A percentile compares a stretch with the other conserved stretches of the same genome.
Conservation (phyloP, 2,113 vertebrate species). For the Brienomyrus longianalis region DNA sequence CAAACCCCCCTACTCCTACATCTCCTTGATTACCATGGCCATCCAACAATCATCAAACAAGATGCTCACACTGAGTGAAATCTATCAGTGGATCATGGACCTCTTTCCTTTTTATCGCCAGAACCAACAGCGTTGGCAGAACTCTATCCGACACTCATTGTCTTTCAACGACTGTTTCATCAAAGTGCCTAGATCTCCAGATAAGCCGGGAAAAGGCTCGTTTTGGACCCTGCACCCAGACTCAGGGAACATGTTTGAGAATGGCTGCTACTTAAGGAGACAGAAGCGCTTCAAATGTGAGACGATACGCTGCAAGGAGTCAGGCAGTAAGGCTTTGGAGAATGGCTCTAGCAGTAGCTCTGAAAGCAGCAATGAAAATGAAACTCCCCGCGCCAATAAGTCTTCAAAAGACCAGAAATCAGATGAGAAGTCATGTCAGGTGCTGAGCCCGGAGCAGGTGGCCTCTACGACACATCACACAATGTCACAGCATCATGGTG, state of each 20-base stretch:
- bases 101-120: conserved; percentile 81
- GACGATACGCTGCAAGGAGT: conserved; percentile 59
- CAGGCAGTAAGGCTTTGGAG: conserved; percentile 31
- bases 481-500: conserved; percentile 58
- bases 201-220: conserved; percentile 80
- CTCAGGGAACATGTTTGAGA: conserved; percentile 85
- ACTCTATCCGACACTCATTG: conserved; percentile 79
- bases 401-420: conserved; percentile 67
- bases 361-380: conserved; percentile 40
- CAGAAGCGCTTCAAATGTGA: conserved; percentile 85
- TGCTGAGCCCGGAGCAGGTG: conserved; percentile 57
- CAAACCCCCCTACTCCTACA: conserved; percentile 80
- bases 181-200: conserved; percentile 75
- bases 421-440: conserved; percentile 33
- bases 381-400: conserved; percentile 58
- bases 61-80: conserved; percentile 79
- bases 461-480: conserved; percentile 57
- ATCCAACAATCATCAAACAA: conserved; percentile 77
- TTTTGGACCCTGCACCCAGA: conserved; percentile 83
- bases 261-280: conserved; percentile 77
- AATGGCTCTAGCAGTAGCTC: conserved; percentile 43
- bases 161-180: conserved; percentile 88
- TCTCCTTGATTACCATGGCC: conserved; percentile 82
- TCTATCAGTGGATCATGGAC: conserved; percentile 89
- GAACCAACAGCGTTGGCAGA: conserved; percentile 85